Base-by-base conservation (phyloP, 1,140 invertebrate genomes). In the Lepidurus apus region DNA sequence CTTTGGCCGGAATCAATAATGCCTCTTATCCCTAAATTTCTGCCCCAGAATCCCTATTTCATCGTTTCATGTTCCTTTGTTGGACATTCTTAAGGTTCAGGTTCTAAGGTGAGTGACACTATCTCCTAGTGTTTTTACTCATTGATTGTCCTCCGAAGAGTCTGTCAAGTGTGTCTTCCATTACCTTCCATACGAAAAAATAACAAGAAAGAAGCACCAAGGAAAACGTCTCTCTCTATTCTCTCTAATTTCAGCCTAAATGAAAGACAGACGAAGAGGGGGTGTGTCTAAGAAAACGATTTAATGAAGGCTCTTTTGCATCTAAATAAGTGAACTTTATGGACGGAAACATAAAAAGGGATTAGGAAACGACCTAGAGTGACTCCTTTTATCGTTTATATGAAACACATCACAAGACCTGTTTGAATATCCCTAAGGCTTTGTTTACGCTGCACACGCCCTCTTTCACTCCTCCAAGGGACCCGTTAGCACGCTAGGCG, bases 391-490 rank as follows among this genome's bases (percentile, higher is more conserved):
- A 65, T n/a, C 7, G 53, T 17, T 65, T 13, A n/a, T 65, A 21
- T 65, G 53, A n/a, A 65, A 65, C 53, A 65, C 53, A 65, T 65
- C 53, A 34, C 34, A 65, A 65, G 21, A 65, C 53, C 53, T 65
- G 53, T 65, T 65, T 65, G 53, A 65, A 65, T 65, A 65, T 65
- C 53, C 53, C 53, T 7, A 9, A 65, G 53, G 53, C 53, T 65
- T 65, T 65, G 53, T 65, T 65, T 65, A 65, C 53, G 53, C 21
- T 65, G 53, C 21, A 13, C 53, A 4, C 53, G 53, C 53, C 53
- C 53, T n/a, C 53, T 65, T 65, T 65, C 21, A 65, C 17, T 65
- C 53, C 53, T 65, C 53, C 21, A 34, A 34, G 2, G 34, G 34
- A 34, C 34, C 2, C 34, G 2, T 34, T 34, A 34, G 34, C 53